phyloP scores from a whole-genome alignment of 2,797 vertebrate species.

The Anguilla anguilla region DNA sequence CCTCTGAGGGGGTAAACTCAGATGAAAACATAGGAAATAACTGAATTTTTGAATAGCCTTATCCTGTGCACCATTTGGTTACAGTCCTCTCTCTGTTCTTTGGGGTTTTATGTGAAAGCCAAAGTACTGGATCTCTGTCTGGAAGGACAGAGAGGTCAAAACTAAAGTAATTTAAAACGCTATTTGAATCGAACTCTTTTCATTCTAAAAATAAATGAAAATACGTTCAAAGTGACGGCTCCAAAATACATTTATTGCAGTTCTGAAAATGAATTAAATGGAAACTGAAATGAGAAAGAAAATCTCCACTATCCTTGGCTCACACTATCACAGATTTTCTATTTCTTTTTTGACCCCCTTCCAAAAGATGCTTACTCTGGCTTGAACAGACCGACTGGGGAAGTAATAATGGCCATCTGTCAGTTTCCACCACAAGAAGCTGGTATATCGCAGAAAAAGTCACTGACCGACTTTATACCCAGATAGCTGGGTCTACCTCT shows the following conservation, averaged over 20 bases:
- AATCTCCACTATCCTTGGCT: background rate
- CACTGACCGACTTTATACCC: slow-evolving; percentile 18
- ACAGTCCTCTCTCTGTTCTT: slow-evolving; percentile 37
- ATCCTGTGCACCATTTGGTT: slow-evolving; percentile 24
- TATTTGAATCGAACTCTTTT: background rate
- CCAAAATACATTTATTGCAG: background rate
- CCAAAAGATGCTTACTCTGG: slow-evolving; percentile 39
- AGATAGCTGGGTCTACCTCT: slow-evolving; percentile 14
- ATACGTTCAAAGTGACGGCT: background rate
- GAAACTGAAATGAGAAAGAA: slow-evolving; percentile 8
- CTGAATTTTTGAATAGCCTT: slow-evolving; percentile 28
- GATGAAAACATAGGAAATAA: slow-evolving; percentile 41
- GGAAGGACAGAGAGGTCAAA: background rate
- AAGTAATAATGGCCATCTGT: slow-evolving; percentile 20
- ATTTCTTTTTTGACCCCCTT: slow-evolving; percentile 26
- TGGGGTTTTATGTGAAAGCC: slow-evolving; percentile 15
- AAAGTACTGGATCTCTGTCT: background rate
- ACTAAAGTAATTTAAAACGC: background rate
- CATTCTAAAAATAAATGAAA: too few species aligned
- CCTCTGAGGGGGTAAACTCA: background rate
- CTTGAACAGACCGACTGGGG: background rate
- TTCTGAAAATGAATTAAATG: slow-evolving; percentile 8
- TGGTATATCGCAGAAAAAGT: background rate
- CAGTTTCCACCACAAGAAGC: background rate
- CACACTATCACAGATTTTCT: background rate